Conservation (phyloP, 2,113 vertebrate genomes). For the Stercorarius parasiticus region DNA sequence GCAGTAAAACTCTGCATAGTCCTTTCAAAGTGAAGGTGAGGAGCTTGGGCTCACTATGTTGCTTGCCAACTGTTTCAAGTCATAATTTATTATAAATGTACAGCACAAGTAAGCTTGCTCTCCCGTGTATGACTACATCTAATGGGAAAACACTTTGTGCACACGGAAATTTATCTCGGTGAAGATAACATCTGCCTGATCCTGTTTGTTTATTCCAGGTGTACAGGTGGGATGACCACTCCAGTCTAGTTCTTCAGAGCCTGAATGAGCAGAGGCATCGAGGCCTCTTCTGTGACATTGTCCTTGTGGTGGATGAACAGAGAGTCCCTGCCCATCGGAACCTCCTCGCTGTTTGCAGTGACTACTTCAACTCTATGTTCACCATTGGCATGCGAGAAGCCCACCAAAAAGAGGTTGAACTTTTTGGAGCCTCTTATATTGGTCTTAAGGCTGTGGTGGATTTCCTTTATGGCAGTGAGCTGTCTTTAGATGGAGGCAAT, state of each 20-base stretch:
- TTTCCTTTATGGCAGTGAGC: constrained; percentile 90
- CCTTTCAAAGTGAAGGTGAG: background rate
- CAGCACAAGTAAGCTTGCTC: background rate
- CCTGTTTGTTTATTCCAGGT: constrained; percentile 68
- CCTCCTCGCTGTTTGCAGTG: constrained; percentile 88
- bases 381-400: constrained; percentile 93
- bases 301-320: constrained; percentile 87
- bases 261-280: constrained; percentile 88
- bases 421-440: constrained; percentile 85
- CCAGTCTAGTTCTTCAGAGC: constrained; percentile 81
- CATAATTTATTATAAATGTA: background rate
- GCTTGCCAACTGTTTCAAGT: background rate
- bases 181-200: background rate
- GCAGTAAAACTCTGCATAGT: background rate
- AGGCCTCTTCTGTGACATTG: constrained; percentile 87
- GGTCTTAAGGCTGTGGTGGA: constrained; percentile 91
- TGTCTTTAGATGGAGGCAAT: constrained; percentile 88
- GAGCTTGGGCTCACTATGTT: background rate
- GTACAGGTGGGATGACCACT: constrained; percentile 83
- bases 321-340: constrained; percentile 86
- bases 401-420: constrained; percentile 88
- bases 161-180: accelerated
- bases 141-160: background rate
- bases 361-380: constrained; percentile 98
- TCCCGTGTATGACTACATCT: accelerated